Percentiles rank a stretch among this genome's conserved stretches.
Conservation (phyloP, 1,140 invertebrate genomes). For the Homarus americanus region DNA sequence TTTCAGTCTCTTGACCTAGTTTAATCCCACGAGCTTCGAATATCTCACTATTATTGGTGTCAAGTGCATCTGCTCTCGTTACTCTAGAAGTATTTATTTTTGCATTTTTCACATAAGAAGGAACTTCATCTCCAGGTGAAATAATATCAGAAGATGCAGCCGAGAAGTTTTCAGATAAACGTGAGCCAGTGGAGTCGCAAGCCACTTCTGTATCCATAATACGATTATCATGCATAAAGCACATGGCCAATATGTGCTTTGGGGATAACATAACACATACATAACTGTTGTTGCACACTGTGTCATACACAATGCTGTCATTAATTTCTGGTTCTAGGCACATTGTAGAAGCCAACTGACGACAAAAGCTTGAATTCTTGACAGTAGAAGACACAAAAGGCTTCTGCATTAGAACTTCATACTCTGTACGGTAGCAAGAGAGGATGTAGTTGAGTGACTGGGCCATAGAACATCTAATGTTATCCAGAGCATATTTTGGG, state of each 20-base stretch:
- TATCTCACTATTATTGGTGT: background rate
- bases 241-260: constrained; percentile 74
- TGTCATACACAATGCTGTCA: constrained; percentile 72
- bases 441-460: constrained; percentile 66
- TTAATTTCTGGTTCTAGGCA: constrained; percentile 59
- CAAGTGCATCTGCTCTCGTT: constrained; percentile 39
- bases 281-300: constrained; percentile 72
- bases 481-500: constrained; percentile 27
- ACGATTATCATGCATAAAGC: constrained; percentile 68
- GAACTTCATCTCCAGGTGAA: background rate
- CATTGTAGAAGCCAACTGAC: constrained; percentile 64
- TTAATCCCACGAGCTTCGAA: background rate
- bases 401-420: constrained; percentile 56
- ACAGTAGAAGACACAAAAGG: constrained; percentile 61
- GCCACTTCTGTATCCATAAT: constrained; percentile 40
- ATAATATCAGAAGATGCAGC: constrained; percentile 50
- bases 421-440: constrained; percentile 59
- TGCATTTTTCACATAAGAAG: constrained; percentile 58
- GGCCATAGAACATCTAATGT: constrained; percentile 45
- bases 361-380: constrained; percentile 71
- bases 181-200: constrained; percentile 37
- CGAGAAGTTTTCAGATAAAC: constrained; percentile 61
- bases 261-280: constrained; percentile 74
- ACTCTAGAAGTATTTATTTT: constrained; percentile 62
- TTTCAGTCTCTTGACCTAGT: background rate